These are phyloP conservation scores for Falco rusticolus DNA, from an alignment of 2,797 vertebrate genomes.

Conservation along the genomic window DNA sequence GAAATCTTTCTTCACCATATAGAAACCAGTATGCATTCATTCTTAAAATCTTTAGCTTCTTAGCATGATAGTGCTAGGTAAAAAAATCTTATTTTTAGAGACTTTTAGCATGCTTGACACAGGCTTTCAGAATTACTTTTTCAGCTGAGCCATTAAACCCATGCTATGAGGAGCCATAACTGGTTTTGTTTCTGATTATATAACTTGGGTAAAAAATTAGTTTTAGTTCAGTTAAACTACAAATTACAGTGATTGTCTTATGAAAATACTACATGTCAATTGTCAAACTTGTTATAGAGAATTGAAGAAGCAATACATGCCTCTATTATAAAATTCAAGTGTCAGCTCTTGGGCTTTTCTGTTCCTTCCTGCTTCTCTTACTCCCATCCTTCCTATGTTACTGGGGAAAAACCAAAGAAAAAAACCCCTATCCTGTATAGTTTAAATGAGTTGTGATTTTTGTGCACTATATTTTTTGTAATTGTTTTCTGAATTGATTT, in stretches of 20 bases:
- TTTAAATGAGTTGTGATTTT: neutral
- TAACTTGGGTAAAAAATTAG: neutral
- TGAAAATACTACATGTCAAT: neutral
- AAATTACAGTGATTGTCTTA: neutral
- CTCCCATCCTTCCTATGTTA: neutral
- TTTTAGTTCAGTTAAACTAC: neutral
- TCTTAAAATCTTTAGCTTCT: slow-evolving; percentile 17
- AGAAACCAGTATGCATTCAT: neutral
- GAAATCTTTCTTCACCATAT: neutral
- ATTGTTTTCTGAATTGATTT: neutral
- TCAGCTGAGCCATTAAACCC: neutral
- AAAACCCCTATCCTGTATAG: neutral
- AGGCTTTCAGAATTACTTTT: slow-evolving; percentile 14
- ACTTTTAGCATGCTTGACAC: neutral
- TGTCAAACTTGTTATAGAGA: neutral
- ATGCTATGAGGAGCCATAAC: neutral
- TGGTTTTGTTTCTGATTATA: neutral
- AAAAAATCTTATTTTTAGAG: slow-evolving; percentile 25
- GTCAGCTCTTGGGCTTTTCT: neutral
- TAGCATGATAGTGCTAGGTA: slow-evolving; percentile 5
- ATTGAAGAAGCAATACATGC: neutral
- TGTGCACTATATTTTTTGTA: neutral
- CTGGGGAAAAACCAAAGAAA: fast-evolving
- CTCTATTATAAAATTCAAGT: neutral
- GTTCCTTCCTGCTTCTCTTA: neutral